Base-by-base conservation (phyloP, 2,797 vertebrate genomes). In the Lemur catta region DNA sequence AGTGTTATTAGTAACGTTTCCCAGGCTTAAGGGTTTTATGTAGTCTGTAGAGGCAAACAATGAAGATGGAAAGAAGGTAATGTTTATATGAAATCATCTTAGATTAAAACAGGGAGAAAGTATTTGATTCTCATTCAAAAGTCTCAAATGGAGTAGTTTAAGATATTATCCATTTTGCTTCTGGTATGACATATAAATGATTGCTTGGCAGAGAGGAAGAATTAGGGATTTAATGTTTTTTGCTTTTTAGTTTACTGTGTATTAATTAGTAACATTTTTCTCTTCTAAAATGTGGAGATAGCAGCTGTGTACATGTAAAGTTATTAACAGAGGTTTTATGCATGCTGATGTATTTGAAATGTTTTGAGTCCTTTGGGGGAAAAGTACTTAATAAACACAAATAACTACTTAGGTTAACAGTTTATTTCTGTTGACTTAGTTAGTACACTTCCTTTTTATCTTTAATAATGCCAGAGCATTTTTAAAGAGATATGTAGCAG, bases 301-400 rank as follows among this genome's bases (percentile, higher is more conserved):
- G 15, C n/a, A 89, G n/a, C 52, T 26, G 1, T 69, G 30, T 48
- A 12, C 35, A 30, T 75, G 11, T 93, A 76, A 89, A 48, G 9
- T 96, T 91, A 75, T 82, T 94, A 61, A 80, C 12, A 55, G 85
- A 91, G 4, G 12, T 59, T 95, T 95, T 86, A 52, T 92, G 28
- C 30, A 24, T 91, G 46, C 75, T 89, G n/a, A 81, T 89, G 11
- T 48, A 30, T 93, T 82, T 48, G 24, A 89, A 93, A 86, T 84
- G 11, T 89, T 89, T 94, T 76, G 18, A 35, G 52, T 95, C 48
- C 14, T 80, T 80, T 57, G 50, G 28, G 74, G 50, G 30, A 18
- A 84, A 61, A 91, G 41, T 79, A 76, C 63, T 82, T 88, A 92
- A 81, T 78, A 95, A 93, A 67, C 50, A 69, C 61, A 87, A 84